These are phyloP conservation scores for Gavialis gangeticus DNA, from an alignment of 2,113 vertebrate genomes.

Conservation along the genomic window DNA sequence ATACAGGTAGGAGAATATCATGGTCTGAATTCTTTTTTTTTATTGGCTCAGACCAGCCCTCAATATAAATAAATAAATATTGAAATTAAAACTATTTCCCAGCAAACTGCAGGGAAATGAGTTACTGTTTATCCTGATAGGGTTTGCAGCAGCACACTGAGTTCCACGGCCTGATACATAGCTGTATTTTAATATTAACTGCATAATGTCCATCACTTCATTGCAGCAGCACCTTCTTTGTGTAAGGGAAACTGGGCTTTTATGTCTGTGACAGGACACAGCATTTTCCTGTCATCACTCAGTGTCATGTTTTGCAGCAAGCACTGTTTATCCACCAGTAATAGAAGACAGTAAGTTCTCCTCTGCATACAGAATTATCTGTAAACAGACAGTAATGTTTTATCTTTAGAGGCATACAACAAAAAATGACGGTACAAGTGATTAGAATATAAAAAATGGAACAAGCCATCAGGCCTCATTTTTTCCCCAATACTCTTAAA, in stretches of 20 bases:
- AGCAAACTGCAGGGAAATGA: not conserved
- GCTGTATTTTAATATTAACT: not conserved
- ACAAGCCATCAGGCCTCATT: rapidly evolving
- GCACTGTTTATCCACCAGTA: not conserved
- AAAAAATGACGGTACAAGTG: not conserved
- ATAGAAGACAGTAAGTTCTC: rapidly evolving
- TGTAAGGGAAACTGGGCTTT: not conserved
- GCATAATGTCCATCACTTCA: not conserved
- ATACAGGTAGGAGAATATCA: not conserved
- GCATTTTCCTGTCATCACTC: not conserved
- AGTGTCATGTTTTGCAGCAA: not conserved
- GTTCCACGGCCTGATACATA: not conserved
- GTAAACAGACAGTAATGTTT: not conserved
- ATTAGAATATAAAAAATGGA: not conserved
- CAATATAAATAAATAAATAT: no score
- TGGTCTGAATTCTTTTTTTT: not conserved
- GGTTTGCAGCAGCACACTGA: no score
- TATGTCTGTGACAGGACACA: not conserved
- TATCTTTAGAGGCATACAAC: not conserved
- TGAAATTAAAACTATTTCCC: not conserved
- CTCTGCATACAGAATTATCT: no score
- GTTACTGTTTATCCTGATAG: not conserved
- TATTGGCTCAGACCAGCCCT: not conserved
- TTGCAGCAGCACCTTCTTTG: not conserved
- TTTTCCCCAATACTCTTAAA: not conserved